These are phyloP conservation scores for Neopelma chrysocephalum DNA, from an alignment of 2,797 vertebrate genomes.

Conservation along the genomic window DNA sequence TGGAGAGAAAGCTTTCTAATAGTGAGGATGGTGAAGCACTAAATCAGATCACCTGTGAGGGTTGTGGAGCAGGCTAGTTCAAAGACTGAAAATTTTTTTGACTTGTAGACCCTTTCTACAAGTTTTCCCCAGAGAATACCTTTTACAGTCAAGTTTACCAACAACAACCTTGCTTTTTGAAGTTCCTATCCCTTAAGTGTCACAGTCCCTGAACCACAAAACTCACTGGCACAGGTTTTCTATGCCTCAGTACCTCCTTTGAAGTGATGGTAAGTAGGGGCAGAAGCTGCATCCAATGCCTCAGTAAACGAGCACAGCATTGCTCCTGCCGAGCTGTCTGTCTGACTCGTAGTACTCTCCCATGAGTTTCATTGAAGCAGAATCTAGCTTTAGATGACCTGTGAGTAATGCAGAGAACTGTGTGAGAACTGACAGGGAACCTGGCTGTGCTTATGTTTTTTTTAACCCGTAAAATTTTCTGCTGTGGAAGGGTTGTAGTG, in stretches of 20 bases:
- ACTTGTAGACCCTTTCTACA: background rate
- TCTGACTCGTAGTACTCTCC: background rate
- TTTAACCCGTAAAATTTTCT: background rate
- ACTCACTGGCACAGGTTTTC: background rate
- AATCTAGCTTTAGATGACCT: background rate
- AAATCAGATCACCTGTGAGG: background rate
- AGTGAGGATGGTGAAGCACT: background rate
- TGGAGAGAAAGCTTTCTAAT: background rate
- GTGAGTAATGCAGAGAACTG: background rate
- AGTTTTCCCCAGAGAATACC: background rate
- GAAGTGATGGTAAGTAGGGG: background rate
- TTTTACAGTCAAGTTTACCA: background rate
- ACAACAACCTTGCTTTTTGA: background rate
- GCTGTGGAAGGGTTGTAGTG: background rate
- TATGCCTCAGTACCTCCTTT: background rate
- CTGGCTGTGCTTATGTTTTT: background rate
- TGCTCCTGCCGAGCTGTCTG: background rate
- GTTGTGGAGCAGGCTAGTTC: background rate
- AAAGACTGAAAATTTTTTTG: background rate
- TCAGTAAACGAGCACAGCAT: background rate
- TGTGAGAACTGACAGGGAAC: background rate
- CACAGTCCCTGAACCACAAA: background rate
- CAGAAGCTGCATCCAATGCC: background rate
- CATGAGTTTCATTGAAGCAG: background rate
- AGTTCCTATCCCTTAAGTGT: background rate